A percentile compares a stretch with the other conserved stretches of the same genome.
Conservation (phyloP, 2,113 vertebrate species). For the Pholis gunnellus region DNA sequence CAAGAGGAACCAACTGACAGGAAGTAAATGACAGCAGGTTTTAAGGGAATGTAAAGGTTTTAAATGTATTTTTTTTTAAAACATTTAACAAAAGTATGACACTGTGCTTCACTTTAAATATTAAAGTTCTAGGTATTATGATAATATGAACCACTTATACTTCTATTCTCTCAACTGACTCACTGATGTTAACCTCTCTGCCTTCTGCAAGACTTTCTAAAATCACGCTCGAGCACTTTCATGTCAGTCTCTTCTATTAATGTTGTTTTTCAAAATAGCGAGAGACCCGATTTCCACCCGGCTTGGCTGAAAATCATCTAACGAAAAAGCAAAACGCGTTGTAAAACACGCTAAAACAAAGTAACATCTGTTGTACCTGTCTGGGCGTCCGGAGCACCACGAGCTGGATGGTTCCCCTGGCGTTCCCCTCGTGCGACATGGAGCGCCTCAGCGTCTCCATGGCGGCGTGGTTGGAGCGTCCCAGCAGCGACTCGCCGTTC, state of each 20-base stretch:
- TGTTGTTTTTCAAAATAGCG: background rate
- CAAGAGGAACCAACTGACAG: background rate
- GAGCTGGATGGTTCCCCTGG: constrained; percentile 92
- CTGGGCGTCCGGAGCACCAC: constrained; percentile 82
- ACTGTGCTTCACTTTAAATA: background rate
- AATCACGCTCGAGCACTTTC: no score
- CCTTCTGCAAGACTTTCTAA: background rate
- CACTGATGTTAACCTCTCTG: no score
- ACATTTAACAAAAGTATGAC: background rate
- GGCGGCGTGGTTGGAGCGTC: constrained; percentile 92
- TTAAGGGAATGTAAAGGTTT: background rate
- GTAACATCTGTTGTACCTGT: constrained; percentile 49
- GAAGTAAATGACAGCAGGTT: background rate
- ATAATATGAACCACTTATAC: background rate
- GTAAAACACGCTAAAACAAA: background rate
- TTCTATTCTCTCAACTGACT: background rate
- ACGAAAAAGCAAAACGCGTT: background rate
- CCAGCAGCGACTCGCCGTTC: constrained; percentile 91
- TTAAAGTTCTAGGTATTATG: background rate
- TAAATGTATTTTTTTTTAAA: background rate
- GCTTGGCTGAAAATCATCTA: background rate
- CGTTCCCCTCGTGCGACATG: constrained; percentile 95
- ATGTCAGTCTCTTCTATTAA: constrained; percentile 13
- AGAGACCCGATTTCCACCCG: constrained; percentile 17
- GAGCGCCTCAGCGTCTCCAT: constrained; percentile 95